These are phyloP conservation scores for Neosalanx taihuensis DNA, from an alignment of 2,797 vertebrate genomes.

Conservation along the genomic window DNA sequence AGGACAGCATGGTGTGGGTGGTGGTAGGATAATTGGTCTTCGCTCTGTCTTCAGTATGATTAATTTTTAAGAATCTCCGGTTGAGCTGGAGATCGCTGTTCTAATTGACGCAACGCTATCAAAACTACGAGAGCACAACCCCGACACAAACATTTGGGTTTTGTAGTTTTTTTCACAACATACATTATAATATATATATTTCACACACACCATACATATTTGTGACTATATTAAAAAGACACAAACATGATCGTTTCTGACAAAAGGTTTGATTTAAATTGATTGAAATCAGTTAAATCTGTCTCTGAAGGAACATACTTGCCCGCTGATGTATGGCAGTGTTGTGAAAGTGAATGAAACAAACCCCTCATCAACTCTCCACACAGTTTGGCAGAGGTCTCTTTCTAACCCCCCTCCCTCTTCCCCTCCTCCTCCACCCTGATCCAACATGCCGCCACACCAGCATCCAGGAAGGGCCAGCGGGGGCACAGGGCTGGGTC, in stretches of 20 bases:
- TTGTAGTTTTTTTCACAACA: neutral
- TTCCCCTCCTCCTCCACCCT: neutral
- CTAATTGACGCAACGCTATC: neutral
- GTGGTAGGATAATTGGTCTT: constrained; percentile 54
- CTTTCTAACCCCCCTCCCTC: constrained; percentile 1
- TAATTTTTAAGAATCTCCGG: constrained; percentile 65
- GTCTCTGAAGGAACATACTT: neutral
- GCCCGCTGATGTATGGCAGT: neutral
- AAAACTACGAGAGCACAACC: constrained; percentile 16
- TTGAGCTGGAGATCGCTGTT: constrained; percentile 52
- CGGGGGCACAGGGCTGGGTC: neutral
- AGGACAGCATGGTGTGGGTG: constrained; percentile 57
- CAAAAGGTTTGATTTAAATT: neutral
- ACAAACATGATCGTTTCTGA: neutral
- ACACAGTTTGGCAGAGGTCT: neutral
- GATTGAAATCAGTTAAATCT: neutral
- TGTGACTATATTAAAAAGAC: neutral
- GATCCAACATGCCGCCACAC: constrained; percentile 10
- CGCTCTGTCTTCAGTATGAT: constrained; percentile 51
- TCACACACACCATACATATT: neutral
- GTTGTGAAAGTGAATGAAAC: neutral
- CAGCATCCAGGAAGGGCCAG: neutral
- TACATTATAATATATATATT: too few relatives aligned
- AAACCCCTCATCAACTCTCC: neutral
- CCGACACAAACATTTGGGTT: neutral